These are phyloP conservation scores for Trileptium ribeirensis DNA, from an alignment of 2,888 invertebrate genomes.

Conservation along the genomic window DNA sequence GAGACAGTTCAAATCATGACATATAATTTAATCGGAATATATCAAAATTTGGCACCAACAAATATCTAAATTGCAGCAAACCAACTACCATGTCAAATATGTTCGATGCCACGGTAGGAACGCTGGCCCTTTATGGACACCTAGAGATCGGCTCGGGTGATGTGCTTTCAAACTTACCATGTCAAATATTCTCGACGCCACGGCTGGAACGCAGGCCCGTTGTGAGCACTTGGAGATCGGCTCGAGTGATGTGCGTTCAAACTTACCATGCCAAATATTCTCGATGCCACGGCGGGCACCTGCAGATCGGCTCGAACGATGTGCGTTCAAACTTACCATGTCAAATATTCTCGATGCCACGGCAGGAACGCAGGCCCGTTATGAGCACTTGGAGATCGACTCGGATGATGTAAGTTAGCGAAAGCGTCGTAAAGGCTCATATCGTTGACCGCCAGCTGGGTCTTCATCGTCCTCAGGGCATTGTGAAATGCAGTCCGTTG, in stretches of 20 bases:
- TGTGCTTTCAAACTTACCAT: neutral
- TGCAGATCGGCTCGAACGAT: too few species aligned
- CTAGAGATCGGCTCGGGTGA: too few species aligned
- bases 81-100: too few species aligned
- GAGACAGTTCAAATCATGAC: too few species aligned
- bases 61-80: too few species aligned
- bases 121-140: too few species aligned
- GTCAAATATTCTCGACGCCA: constrained; percentile 17
- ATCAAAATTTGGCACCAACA: too few species aligned
- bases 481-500: neutral
- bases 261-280: too few species aligned
- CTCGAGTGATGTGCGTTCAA: neutral
- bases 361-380: constrained; percentile 17
- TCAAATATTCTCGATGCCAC: constrained; percentile 19
- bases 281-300: too few species aligned
- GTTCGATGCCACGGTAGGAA: too few species aligned
- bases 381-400: constrained; percentile 9
- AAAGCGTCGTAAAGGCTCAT: constrained; percentile 21
- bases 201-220: constrained; percentile 15
- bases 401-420: constrained; percentile 6
- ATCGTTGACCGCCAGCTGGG: neutral
- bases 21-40: too few species aligned
- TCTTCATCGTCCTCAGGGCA: constrained; percentile 10
- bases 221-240: constrained; percentile 13
- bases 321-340: neutral